These are phyloP conservation scores for Hypothenemus hampei DNA, from an alignment of 1,140 invertebrate species.

Conservation along the genomic window DNA sequence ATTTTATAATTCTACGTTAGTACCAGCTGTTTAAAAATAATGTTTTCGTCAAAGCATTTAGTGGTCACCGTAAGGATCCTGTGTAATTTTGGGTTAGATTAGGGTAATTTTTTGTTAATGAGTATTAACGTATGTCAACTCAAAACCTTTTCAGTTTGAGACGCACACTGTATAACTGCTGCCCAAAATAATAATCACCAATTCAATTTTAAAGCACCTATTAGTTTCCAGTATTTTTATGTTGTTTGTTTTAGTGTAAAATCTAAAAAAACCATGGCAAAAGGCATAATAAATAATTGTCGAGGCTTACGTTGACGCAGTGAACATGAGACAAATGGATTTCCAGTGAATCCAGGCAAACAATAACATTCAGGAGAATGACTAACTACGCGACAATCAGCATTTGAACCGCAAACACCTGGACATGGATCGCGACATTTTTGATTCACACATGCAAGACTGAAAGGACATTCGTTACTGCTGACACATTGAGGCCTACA, in stretches of 20 bases:
- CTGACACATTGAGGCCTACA: conserved; percentile 74
- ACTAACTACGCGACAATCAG: conserved; percentile 61
- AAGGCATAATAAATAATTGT: conserved; percentile 16
- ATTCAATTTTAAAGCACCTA: no score
- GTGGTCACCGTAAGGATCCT: no score
- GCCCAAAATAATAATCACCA: no score
- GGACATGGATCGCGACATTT: conserved; percentile 74
- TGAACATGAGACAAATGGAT: conserved; percentile 50
- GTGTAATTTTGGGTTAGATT: no score
- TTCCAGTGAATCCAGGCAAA: conserved; percentile 52
- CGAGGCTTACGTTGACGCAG: conserved; percentile 16
- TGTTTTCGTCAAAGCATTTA: no score
- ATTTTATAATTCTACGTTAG: conserved; percentile 33
- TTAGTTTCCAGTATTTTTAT: no score
- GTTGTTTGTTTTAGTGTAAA: conserved; percentile 51
- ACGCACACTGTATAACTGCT: no score
- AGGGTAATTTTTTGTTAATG: no score
- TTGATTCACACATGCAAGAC: conserved; percentile 68
- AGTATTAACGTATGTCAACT: no score
- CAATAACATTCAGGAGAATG: conserved; percentile 62
- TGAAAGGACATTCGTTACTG: conserved; percentile 69
- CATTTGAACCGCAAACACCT: conserved; percentile 58
- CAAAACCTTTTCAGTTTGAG: no score
- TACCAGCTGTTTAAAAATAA: no score
- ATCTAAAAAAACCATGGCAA: conserved; percentile 9